Base-by-base conservation (phyloP, 2,113 vertebrate genomes). In the Ptilonorhynchus violaceus region DNA sequence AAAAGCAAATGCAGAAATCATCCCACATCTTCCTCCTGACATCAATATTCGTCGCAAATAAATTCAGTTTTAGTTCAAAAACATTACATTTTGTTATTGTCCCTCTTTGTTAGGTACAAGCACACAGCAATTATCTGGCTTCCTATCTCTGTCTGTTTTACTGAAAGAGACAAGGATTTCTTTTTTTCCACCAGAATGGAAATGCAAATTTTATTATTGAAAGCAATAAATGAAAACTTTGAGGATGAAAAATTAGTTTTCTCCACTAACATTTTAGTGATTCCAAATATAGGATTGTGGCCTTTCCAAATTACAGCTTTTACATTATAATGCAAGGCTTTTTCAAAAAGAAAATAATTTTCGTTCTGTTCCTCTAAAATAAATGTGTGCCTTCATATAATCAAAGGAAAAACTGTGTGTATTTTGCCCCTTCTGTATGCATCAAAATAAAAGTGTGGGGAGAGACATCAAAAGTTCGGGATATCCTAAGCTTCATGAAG, bases 181-280 rank as follows among this genome's bases (percentile, higher is more conserved):
- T 31, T 52, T 77, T 70, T 76, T 91, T 60, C 63, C 17, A 80
- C 22, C 27, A 52, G 42, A 96, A 91, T 89, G 23, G 35, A 97
- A 95, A 89, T 96, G 59, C 44, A 97, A 96, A 97, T 93, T 94
- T 79, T 93, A 64, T 64, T 92, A 59, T 91, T 81, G 80, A 96
- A 68, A 93, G 41, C 9, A 94, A 83, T 6, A 90, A 96, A 89
- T 56, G 30, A 42, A 92, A 89, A 89, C 14, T 50, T 75, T 11
- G 17, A 53, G 55, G 42, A 47, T 92, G 64, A 92, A 92, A 92
- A 94, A 79, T 79, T 5, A 47, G 24, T 31, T 97, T 96, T 78
- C 84, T 42, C 49, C 28, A 64, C 66, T 92, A 92, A 80, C 20
- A 64, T 85, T 92, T 85, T 66, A 39, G 23, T 72, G 11, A 64